These are phyloP conservation scores for Ligdia adustata DNA, from an alignment of 2,888 invertebrate genomes.

Conservation along the genomic window DNA sequence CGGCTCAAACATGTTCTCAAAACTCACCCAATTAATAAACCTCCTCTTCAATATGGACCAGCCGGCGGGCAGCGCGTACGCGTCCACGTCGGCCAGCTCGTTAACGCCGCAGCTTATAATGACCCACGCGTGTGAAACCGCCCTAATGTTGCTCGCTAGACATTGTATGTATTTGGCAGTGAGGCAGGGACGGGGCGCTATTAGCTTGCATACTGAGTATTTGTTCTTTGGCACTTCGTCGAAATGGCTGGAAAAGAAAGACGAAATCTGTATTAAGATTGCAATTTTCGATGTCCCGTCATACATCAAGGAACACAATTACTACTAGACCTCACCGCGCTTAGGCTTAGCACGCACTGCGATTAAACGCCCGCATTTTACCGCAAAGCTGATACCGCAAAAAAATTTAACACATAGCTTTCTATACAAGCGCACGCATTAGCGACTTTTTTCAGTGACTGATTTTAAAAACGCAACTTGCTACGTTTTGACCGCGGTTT, in stretches of 20 bases:
- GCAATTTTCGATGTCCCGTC: too few relatives aligned
- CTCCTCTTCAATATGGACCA: slow-evolving; percentile 79
- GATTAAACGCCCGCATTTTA: too few relatives aligned
- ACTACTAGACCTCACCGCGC: too few relatives aligned
- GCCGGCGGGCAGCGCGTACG: slow-evolving; percentile 85
- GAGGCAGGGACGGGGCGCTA: slow-evolving; percentile 88
- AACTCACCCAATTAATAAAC: slow-evolving; percentile 71
- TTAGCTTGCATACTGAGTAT: slow-evolving; percentile 81
- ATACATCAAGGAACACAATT: too few relatives aligned
- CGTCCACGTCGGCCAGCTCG: slow-evolving; percentile 61
- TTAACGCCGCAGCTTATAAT: slow-evolving; percentile 82
- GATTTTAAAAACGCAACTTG: too few relatives aligned
- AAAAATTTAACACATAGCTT: too few relatives aligned
- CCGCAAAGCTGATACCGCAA: too few relatives aligned
- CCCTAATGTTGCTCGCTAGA: slow-evolving; percentile 86
- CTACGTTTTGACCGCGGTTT: too few relatives aligned
- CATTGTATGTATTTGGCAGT: slow-evolving; percentile 90
- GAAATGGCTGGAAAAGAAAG: slow-evolving; percentile 74
- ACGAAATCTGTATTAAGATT: too few relatives aligned
- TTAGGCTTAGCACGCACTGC: too few relatives aligned
- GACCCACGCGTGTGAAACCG: slow-evolving; percentile 89
- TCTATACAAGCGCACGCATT: too few relatives aligned
- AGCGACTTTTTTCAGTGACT: too few relatives aligned
- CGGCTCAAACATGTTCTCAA: neutral
- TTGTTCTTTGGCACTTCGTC: slow-evolving; percentile 81